These are phyloP conservation scores for Macrotus californicus DNA, from an alignment of 2,113 vertebrate species.

Conservation along the genomic window DNA sequence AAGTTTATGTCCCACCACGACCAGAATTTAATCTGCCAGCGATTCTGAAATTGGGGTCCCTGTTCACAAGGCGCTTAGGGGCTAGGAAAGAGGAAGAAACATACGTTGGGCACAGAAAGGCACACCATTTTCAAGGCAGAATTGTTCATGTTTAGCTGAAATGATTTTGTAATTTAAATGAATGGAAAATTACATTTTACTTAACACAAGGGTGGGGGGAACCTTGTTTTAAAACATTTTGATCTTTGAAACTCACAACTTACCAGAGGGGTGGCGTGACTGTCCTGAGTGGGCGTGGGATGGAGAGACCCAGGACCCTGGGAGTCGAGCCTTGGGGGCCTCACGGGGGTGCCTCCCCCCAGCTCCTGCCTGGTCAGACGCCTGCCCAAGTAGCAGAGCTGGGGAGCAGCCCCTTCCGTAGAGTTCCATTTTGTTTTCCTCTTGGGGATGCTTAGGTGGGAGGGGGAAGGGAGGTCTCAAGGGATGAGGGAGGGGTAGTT, in stretches of 20 bases:
- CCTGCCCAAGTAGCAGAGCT: neutral
- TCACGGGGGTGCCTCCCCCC: neutral
- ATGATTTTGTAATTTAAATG: neutral
- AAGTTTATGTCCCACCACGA: neutral
- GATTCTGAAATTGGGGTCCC: neutral
- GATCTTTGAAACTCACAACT: neutral
- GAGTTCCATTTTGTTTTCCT: neutral
- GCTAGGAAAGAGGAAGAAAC: neutral
- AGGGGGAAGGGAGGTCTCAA: rapidly evolving
- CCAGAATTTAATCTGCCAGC: neutral
- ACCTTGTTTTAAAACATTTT: neutral
- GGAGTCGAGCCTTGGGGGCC: neutral
- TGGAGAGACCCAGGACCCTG: neutral
- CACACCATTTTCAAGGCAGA: neutral
- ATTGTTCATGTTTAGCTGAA: neutral
- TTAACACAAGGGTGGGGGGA: neutral
- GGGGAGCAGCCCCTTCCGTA: neutral
- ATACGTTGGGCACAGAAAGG: neutral
- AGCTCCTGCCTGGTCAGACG: neutral
- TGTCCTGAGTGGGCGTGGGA: neutral
- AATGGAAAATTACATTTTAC: neutral
- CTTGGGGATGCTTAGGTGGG: neutral
- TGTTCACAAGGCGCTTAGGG: neutral
- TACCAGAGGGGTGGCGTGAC: neutral
- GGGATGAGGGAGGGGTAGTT: neutral